Evolutionary conservation across 1,140 invertebrate species (phyloP), one percentile per base, ranked within the genome.

Genomic region (Choristoneura fumiferana): DNA sequence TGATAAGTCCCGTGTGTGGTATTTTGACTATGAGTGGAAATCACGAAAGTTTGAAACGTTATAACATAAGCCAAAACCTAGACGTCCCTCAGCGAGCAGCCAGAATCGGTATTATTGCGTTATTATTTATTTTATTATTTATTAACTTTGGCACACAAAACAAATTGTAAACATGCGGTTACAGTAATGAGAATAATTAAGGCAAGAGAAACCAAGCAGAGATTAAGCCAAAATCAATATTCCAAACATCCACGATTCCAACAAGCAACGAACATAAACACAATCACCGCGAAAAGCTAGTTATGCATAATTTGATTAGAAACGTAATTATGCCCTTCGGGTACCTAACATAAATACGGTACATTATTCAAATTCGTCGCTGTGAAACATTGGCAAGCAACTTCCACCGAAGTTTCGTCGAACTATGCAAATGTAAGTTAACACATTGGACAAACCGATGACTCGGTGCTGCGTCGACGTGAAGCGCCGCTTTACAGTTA

Each of bases 351-450:
- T 49, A 49, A 49, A 49, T 49, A 49, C 43, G 43, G 18, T 49
- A 49, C 43, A 49, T 49, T 49, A 49, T 49, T 49, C 43, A 49
- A 49, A 49, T 49, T 49, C 17, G 43, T 49, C 56, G 36, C 58
- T 58, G 57, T 63, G 71, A 76, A 69, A 75, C 71, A 76, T 73
- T 76, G 73, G 76, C 71, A 72, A 74, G 73, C 71, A 76, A 79
- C 67, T 79, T 73, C 57, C 69, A 65, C 63, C 57, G 58, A 81
- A 84, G 77, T 84, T 77, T 58, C 70, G 65, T 76, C 71, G 60
- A 80, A 84, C 77, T 81, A 81, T 84, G 78, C 77, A 84, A 84
- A 84, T 84, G 78, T 81, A 76, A 81, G 77, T 81, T 79, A 81
- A 78, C 73, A 80, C 76, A 76, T 81, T 73, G 71, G 58, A 71